Base-by-base conservation (phyloP, 2,888 invertebrate genomes). In the Drosophila colorata region DNA sequence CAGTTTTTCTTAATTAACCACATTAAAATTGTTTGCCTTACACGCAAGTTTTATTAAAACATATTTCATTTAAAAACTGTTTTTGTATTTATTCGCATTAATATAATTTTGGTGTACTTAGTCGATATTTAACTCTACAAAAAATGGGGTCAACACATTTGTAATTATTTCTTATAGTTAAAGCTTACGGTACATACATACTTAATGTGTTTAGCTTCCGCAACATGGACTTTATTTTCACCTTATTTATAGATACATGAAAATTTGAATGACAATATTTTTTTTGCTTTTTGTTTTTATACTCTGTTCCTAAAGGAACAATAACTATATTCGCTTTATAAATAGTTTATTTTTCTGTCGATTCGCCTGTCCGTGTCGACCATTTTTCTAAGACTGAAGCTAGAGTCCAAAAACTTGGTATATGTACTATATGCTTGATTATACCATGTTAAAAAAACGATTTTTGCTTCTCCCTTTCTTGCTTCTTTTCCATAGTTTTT, bases 171-270 rank as follows among this genome's bases (percentile, higher is more conserved):
- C 69, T 73, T 80, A 69, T 68, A 59, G 40, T 43, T 33, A 33
- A 13, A 33, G 33, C 33, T 33, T 33, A 33, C 33, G 13, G 11
- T 33, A 33, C 13, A 33, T 9, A 28, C 28, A 33, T 33, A 33
- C 28, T 33, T 58, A 20, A 44, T 52, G 44, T 53, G 20, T 80
- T 69, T 76, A 63, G 28, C 28, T 28, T 28, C 28, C 28, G 28
- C 77, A 77, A 80, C 78, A 77, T 78, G 80, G 78, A 78, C 78
- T 56, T 80, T 67, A 79, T 63, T 73, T 78, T 80, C 80, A 77
- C 77, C 80, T 78, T 80, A 73, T 58, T 73, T 60, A 73, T 66
- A 72, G 56, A 64, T 47, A 67, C 14, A 70, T 66, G 37, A 47
- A 65, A 46, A 59, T 43, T 33, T 35, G 18, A 56, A 37, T 40